phyloP scores from a whole-genome alignment of 1,140 invertebrate genomes.

The Mactra quadrangularis region DNA sequence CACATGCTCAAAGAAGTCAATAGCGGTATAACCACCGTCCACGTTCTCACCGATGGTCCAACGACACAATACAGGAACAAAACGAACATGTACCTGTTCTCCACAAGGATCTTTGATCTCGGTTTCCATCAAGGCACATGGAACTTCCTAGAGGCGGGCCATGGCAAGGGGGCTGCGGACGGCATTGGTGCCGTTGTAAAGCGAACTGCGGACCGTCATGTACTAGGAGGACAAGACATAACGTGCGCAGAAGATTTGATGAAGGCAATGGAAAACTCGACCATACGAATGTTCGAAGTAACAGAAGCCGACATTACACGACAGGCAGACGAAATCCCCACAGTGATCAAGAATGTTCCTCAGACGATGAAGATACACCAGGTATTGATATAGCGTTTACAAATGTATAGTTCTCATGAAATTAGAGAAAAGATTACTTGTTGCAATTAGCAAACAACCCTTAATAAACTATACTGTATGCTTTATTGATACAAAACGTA shows the following conservation, averaged over 20 bases:
- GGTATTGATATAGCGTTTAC: too few species aligned
- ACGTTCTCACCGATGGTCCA: constrained; percentile 65
- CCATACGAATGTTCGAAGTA: neutral
- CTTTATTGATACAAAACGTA: too few species aligned
- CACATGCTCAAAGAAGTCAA: constrained; percentile 40
- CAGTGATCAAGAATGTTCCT: neutral
- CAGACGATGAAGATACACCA: constrained; percentile 18
- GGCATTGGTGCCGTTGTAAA: constrained; percentile 15
- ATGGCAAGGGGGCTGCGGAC: constrained; percentile 84
- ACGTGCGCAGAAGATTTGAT: neutral
- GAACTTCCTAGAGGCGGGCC: constrained; percentile 83
- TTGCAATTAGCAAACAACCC: too few species aligned
- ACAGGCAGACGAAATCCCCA: neutral
- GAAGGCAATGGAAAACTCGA: neutral
- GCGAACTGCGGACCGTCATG: neutral
- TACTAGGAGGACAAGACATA: neutral
- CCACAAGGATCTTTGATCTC: neutral
- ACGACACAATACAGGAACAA: constrained; percentile 65
- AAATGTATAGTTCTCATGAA: too few species aligned
- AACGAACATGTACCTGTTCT: constrained; percentile 56
- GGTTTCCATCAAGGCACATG: constrained; percentile 70
- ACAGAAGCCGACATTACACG: neutral
- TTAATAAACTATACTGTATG: too few species aligned
- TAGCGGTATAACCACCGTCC: constrained; percentile 35
- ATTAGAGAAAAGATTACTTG: too few species aligned